These are phyloP conservation scores for Arizona elegans DNA, from an alignment of 2,113 vertebrate genomes.

Conservation along the genomic window DNA sequence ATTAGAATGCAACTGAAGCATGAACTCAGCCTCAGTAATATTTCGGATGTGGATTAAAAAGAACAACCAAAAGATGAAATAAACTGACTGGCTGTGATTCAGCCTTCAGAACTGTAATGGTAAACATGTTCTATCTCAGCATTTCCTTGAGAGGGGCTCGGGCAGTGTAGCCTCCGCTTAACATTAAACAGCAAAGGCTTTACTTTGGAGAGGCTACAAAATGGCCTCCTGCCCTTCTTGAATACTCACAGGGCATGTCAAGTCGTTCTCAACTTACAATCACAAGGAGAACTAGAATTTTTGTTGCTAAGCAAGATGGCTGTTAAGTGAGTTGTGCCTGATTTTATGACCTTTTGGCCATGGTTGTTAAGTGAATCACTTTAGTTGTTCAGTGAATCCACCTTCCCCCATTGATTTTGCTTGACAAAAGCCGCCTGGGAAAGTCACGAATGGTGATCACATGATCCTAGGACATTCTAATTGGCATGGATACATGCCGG, in stretches of 20 bases:
- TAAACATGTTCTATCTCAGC: slow-evolving; percentile 10
- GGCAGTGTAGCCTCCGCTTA: slow-evolving; percentile 17
- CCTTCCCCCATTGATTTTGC: neutral
- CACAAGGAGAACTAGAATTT: neutral
- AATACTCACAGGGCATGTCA: neutral
- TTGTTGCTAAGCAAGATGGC: neutral
- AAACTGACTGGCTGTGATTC: slow-evolving; percentile 14
- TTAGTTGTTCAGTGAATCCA: neutral
- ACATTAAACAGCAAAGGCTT: slow-evolving; percentile 11
- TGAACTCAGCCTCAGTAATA: slow-evolving; percentile 40
- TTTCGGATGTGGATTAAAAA: slow-evolving; percentile 33
- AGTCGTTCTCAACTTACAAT: neutral
- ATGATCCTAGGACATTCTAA: neutral
- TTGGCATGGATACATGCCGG: neutral
- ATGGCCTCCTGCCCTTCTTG: slow-evolving; percentile 33
- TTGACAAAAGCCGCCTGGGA: neutral
- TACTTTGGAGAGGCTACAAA: slow-evolving; percentile 45
- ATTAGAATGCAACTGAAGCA: slow-evolving; percentile 47
- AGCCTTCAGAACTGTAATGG: neutral
- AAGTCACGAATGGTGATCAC: neutral
- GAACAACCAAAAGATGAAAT: slow-evolving; percentile 25
- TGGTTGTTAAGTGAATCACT: neutral
- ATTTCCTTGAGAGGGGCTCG: slow-evolving; percentile 1
- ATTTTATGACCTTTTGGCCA: neutral
- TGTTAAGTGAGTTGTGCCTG: neutral